Evolutionary conservation across 1,140 invertebrate species (phyloP), one percentile per base, ranked within the genome.

Genomic region (Eufriesea mexicana): DNA sequence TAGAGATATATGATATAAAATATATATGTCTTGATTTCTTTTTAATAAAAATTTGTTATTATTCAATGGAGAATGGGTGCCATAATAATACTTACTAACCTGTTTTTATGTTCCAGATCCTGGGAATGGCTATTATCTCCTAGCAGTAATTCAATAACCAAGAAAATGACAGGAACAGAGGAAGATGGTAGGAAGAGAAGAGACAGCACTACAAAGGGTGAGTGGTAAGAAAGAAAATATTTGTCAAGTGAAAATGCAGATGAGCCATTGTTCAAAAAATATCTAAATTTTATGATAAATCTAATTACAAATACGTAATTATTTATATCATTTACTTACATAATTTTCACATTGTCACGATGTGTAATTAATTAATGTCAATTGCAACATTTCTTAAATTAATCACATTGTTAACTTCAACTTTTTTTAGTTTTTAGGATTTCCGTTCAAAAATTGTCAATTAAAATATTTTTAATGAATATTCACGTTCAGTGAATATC

Each of bases 101-200:
- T 83, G 18, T 71, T 79, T 79, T 70, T 79, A 67, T 51, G 25
- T 66, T 64, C 16, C 45, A 83, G 67, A 55, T 62, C 18, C 55
- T 8, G 35, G 12, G 6, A 64, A 47, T 18, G 28, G 18, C 35
- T 51, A 79, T 83, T 79, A 83, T 79, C 57, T 35, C n/a, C 18
- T 25, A 47, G 28, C 28, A 47, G 47, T 79, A 79, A 72, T 47
- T 72, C 57, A 79, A 61, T 72, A 71, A 57, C 57, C 8, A 12
- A 47, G 57, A 47, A 79, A 66, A 68, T 79, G 75, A 42, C 57
- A 45, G 18, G 25, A 42, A 64, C 45, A 23, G 18, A 55, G 47
- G 25, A 57, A 62, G 35, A 51, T 47, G 20, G 16, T 9, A 57
- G 18, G 49, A 51, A 14, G 49, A 25, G 45, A 9, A 9, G 25